These are phyloP conservation scores for Trissolcus japonicus DNA, from an alignment of 2,888 invertebrate genomes.

Conservation along the genomic window DNA sequence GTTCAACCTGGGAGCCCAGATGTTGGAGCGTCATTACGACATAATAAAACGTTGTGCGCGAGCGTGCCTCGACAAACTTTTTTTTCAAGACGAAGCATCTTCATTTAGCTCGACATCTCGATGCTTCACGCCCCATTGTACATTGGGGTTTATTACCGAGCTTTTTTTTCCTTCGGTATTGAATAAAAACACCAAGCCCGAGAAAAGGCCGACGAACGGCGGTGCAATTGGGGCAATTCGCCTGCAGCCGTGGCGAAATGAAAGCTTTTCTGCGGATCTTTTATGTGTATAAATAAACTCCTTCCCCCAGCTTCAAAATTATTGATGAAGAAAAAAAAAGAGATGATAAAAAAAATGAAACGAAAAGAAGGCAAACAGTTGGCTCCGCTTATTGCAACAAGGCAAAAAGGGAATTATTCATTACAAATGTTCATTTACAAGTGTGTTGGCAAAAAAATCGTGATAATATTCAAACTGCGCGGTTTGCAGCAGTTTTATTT, in stretches of 20 bases:
- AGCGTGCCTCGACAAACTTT: constrained; percentile 1
- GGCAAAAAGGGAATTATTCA: constrained; percentile 42
- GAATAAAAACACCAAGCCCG: constrained; percentile 43
- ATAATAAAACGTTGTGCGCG: constrained; percentile 14
- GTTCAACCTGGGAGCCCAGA: constrained; percentile 25
- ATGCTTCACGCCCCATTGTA: constrained; percentile 30
- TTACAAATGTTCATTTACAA: constrained; percentile 40
- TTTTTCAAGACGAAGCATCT: constrained; percentile 1
- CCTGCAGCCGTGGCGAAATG: constrained; percentile 42
- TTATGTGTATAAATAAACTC: constrained; percentile 38
- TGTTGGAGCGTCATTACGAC: constrained; percentile 16
- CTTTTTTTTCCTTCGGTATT: constrained; percentile 25
- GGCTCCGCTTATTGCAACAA: constrained; percentile 20
- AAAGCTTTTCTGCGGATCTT: constrained; percentile 32
- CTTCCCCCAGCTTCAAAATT: constrained; percentile 25
- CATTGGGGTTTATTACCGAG: constrained; percentile 21
- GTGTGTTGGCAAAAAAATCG: constrained; percentile 1
- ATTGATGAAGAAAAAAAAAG: constrained; percentile 40
- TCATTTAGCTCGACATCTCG: constrained; percentile 19
- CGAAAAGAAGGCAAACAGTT: too few species aligned
- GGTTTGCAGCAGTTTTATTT: constrained; percentile 2
- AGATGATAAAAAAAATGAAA: background rate
- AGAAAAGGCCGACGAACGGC: constrained; percentile 23
- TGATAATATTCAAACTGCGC: constrained; percentile 1
- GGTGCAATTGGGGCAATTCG: constrained; percentile 47